These are phyloP conservation scores for Pheosia gnoma DNA, from an alignment of 2,888 invertebrate genomes.

Conservation along the genomic window DNA sequence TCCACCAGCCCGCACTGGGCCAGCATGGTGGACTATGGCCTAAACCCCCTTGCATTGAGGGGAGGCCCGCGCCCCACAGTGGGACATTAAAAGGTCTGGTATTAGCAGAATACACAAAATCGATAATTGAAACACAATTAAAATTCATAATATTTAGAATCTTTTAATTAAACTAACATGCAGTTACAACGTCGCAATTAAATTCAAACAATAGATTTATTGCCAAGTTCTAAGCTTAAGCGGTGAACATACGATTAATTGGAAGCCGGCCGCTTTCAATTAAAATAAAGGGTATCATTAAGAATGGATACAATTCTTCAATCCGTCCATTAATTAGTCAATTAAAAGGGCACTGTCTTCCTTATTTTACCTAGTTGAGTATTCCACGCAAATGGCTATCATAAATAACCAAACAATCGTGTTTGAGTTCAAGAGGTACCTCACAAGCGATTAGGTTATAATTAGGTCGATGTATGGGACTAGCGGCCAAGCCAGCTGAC, in stretches of 20 bases:
- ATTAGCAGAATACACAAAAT: no score
- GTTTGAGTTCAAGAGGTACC: conserved; percentile 41
- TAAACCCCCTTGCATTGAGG: no score
- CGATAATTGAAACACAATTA: not conserved
- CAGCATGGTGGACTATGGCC: no score
- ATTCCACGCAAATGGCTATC: conserved; percentile 52
- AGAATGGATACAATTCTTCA: conserved; percentile 50
- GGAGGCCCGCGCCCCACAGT: no score
- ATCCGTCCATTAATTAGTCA: conserved; percentile 64
- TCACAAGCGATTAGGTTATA: conserved; percentile 16
- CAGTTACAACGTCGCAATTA: conserved; percentile 34
- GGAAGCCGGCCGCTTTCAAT: conserved; percentile 39
- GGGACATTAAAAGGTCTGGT: no score
- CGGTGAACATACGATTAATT: conserved; percentile 41
- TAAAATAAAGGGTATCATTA: conserved; percentile 58
- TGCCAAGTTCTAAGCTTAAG: conserved; percentile 34
- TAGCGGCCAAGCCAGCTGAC: no score
- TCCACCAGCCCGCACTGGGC: no score
- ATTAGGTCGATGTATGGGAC: no score
- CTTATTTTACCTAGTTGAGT: conserved; percentile 56
- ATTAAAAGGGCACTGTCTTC: conserved; percentile 54
- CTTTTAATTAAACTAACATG: conserved; percentile 1
- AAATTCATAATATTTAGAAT: conserved; percentile 6
- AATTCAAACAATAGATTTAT: conserved; percentile 35
- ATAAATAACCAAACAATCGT: conserved; percentile 61